A percentile compares a stretch with the other conserved stretches of the same genome.
These are phyloP conservation scores for Papilio helenus DNA, from an alignment of 1,140 invertebrate species.

Conservation along the genomic window DNA sequence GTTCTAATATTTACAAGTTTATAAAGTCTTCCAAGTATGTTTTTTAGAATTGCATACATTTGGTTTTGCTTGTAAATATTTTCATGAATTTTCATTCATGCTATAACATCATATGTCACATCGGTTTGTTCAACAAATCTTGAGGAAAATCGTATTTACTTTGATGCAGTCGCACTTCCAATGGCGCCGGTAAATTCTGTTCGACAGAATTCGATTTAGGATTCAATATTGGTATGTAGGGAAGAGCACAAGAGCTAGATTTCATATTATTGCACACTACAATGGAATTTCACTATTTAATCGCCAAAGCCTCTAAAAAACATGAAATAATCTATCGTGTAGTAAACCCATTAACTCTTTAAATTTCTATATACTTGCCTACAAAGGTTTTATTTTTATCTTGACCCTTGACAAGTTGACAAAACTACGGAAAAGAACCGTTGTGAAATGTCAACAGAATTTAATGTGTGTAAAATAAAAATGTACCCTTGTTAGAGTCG, in stretches of 20 bases:
- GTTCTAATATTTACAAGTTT: too few relatives aligned
- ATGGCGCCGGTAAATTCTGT: not conserved
- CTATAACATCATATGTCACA: not conserved
- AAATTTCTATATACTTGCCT: too few relatives aligned
- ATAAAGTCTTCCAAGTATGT: not conserved
- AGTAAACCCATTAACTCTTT: not conserved
- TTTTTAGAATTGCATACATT: too few relatives aligned
- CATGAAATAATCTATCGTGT: too few relatives aligned
- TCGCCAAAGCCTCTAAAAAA: not conserved
- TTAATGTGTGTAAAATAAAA: not conserved
- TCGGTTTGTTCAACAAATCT: conserved; percentile 3
- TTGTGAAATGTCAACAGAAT: not conserved
- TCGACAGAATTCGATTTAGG: conserved; percentile 13
- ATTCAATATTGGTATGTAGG: conserved; percentile 6
- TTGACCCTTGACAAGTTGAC: too few relatives aligned
- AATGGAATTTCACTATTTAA: not conserved
- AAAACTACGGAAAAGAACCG: not conserved
- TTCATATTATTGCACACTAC: not conserved
- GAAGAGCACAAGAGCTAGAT: not conserved
- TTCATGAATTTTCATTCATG: not conserved
- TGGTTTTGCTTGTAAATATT: not conserved
- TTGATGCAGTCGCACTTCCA: conserved; percentile 8
- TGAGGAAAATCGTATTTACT: not conserved
- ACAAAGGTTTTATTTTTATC: too few relatives aligned
- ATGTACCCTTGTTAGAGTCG: not conserved